A percentile compares a stretch with the other conserved stretches of the same genome.
These are phyloP conservation scores for Cyprinodon diabolis DNA, from an alignment of 2,797 vertebrate genomes.

Conservation along the genomic window DNA sequence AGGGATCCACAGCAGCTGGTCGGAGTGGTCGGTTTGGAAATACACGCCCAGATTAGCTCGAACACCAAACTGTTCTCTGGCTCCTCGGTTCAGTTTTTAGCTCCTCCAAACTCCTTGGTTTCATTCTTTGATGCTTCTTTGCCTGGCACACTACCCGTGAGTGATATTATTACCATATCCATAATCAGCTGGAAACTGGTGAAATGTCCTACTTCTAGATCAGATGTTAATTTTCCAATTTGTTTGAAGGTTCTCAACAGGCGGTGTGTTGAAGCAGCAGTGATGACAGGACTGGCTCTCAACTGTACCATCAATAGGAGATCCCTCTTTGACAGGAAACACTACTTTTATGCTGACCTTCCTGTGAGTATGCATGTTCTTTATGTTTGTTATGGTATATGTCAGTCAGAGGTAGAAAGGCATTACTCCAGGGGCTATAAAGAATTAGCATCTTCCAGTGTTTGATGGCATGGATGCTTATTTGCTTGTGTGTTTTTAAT, in stretches of 20 bases:
- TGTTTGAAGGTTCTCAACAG: constrained; percentile 91
- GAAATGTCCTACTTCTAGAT: background rate
- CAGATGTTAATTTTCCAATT: constrained; percentile 12
- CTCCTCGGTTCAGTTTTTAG: constrained; percentile 87
- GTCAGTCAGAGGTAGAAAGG: background rate
- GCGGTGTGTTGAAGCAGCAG: constrained; percentile 94
- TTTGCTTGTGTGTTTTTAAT: background rate
- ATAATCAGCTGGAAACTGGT: background rate
- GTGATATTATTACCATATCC: constrained; percentile 40
- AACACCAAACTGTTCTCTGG: constrained; percentile 94
- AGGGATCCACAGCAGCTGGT: constrained; percentile 83
- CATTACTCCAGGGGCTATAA: background rate
- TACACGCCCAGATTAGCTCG: constrained; percentile 95
- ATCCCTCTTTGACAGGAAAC: constrained; percentile 97
- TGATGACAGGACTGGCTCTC: constrained; percentile 93
- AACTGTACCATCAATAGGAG: constrained; percentile 93
- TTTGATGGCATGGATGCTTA: background rate
- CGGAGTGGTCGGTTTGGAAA: constrained; percentile 93
- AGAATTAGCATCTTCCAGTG: background rate
- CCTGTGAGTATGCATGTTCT: constrained; percentile 86
- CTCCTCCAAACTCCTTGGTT: constrained; percentile 94
- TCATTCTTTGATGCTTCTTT: constrained; percentile 97
- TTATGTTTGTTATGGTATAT: background rate
- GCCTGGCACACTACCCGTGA: constrained; percentile 96
- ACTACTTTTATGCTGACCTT: constrained; percentile 98